Base-by-base conservation (phyloP, 2,797 vertebrate genomes). In the Sciaenops ocellatus region DNA sequence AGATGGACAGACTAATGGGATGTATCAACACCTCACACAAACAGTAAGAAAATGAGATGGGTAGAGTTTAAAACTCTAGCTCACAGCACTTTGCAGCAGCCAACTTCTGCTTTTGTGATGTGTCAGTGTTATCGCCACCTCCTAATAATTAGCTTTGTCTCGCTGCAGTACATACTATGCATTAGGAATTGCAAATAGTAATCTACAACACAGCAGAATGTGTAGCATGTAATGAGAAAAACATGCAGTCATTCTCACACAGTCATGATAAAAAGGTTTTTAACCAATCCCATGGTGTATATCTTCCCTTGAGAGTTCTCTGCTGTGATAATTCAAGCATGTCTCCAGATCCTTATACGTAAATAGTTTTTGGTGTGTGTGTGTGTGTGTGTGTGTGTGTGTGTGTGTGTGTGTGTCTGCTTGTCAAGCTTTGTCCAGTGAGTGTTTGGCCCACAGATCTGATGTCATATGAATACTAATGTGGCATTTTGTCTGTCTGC, bases 111-210 rank as follows among this genome's bases (percentile, higher is more conserved):
- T 83, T 85, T 80, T 84, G 87, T 85, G 83, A 92, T 85, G 86
- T 89, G 89, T 92, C 92, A 90, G 87, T 85, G 80, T 90, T 93
- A 87, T 90, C 76, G n/a, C 69, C 10, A 77, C 87, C 80, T 85
- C 44, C 83, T 78, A 86, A 86, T 93, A 89, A 93, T 93, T 92
- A 90, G 86, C 89, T 90, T 89, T 86, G 85, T 90, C 82, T 82
- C 54, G 56, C 89, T 70, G 78, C 86, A 55, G 73, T 76, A 63
- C 56, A 65, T 81, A 60, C 73, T 62, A 59, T 87, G 78, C 85
- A 83, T 86, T 87, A 72, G 76, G 65, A 88, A 82, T 65, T 51
- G 72, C 65, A 73, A 61, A 48, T 38, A 64, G 84, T 77, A 77
- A 89, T 91, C 84, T 87, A 59, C 76, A 41, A 68, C 78, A 72